Evolutionary conservation across 23 tunicate species (phyloP).

Genomic region (Trididemnum miniatum): DNA sequence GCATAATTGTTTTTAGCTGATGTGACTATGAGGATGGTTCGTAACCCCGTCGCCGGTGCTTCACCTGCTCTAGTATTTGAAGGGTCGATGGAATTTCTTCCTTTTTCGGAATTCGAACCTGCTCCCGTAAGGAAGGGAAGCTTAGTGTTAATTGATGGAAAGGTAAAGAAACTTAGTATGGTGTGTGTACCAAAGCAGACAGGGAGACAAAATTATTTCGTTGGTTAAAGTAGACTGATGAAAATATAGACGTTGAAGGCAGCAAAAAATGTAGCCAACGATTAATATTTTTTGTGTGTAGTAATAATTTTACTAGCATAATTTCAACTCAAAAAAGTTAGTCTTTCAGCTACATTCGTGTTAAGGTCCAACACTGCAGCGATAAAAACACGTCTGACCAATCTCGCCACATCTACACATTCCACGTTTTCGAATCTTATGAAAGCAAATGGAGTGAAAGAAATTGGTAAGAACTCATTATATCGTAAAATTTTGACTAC

Average conservation of each 20-base stretch:
- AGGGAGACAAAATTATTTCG: too few relatives aligned
- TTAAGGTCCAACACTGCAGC: constrained; percentile 74
- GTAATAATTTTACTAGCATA: too few relatives aligned
- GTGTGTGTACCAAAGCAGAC: too few relatives aligned
- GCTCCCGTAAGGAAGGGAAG: constrained; percentile 65
- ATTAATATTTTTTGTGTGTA: too few relatives aligned
- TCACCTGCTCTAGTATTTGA: constrained; percentile 36
- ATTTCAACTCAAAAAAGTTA: too few relatives aligned
- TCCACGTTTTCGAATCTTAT: constrained; percentile 63
- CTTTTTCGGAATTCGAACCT: constrained; percentile 46
- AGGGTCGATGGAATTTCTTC: constrained; percentile 36
- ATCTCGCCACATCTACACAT: constrained; percentile 75
- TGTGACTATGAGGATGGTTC: constrained; percentile 51
- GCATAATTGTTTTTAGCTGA: too few relatives aligned
- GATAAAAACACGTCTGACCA: constrained; percentile 56
- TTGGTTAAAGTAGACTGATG: too few relatives aligned
- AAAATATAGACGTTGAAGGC: too few relatives aligned
- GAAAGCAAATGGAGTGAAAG: constrained; percentile 64
- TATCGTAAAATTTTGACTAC: too few relatives aligned
- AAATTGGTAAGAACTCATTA: constrained; percentile 88
- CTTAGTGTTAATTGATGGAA: constrained; percentile 67
- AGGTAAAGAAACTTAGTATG: too few relatives aligned
- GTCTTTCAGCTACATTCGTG: too few relatives aligned
- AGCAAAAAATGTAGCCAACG: too few relatives aligned
- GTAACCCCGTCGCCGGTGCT: constrained; percentile 52